phyloP scores from a whole-genome alignment of 2,888 invertebrate species.

The Napeogenes inachia region DNA sequence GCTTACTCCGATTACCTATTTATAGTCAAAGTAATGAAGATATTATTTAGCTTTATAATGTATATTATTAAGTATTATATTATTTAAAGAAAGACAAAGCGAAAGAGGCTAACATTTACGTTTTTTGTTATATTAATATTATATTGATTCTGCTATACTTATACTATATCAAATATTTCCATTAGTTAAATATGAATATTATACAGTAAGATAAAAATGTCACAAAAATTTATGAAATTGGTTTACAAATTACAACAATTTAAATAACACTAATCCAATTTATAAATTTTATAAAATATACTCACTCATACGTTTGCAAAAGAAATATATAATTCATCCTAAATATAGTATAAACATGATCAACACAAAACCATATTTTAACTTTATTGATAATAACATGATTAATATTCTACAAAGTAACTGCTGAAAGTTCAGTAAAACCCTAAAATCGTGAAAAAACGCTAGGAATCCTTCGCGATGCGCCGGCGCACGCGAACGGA shows the following conservation, averaged over 20 bases:
- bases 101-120: conserved; percentile 55
- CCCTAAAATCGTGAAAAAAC: conserved; percentile 25
- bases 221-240: too few relatives aligned
- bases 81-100: conserved; percentile 61
- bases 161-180: conserved; percentile 1
- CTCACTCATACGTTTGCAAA: too few relatives aligned
- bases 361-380: too few relatives aligned
- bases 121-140: conserved; percentile 10
- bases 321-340: too few relatives aligned
- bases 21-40: conserved; percentile 59
- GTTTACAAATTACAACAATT: background rate
- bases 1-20: conserved; percentile 71
- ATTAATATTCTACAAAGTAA: background rate
- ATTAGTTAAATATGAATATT: too few relatives aligned
- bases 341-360: too few relatives aligned
- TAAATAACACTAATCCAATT: background rate
- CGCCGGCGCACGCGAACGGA: conserved; percentile 64
- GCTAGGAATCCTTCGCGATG: conserved; percentile 36
- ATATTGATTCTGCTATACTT: conserved; percentile 7
- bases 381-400: background rate
- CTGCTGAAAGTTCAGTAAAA: conserved; percentile 8
- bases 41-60: conserved; percentile 51
- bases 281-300: too few relatives aligned
- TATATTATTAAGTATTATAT: conserved; percentile 52
- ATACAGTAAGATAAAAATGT: too few relatives aligned